Conservation (phyloP, 1,140 invertebrate species). For the Onthophagus taurus region DNA sequence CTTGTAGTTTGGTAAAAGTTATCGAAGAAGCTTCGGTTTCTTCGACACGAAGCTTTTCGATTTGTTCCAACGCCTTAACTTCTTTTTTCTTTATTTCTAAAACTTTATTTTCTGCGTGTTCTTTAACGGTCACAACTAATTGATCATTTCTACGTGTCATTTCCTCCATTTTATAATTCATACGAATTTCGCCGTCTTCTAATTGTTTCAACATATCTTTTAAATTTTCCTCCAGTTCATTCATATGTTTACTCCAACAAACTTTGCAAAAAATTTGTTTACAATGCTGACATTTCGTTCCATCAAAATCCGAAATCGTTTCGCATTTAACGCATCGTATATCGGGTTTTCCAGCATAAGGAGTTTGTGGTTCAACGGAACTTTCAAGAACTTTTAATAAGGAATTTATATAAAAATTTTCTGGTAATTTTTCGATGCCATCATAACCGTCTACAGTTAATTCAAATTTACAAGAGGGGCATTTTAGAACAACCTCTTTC, state of each 20-base stretch:
- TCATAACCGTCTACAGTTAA: slow-evolving; percentile 33
- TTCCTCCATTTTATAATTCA: slow-evolving; percentile 45
- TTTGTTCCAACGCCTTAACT: slow-evolving; percentile 36
- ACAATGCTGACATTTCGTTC: slow-evolving; percentile 45
- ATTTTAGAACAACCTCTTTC: slow-evolving; percentile 17
- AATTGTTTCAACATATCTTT: slow-evolving; percentile 43
- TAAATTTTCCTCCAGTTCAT: slow-evolving; percentile 45
- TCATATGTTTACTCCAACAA: slow-evolving; percentile 47
- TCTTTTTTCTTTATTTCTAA: slow-evolving; percentile 33
- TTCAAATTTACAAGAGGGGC: slow-evolving; percentile 30
- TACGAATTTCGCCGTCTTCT: slow-evolving; percentile 34
- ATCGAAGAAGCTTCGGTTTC: slow-evolving; percentile 34
- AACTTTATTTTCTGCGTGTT: slow-evolving; percentile 41
- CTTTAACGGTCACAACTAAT: slow-evolving; percentile 40
- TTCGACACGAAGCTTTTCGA: slow-evolving; percentile 32
- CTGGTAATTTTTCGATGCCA: slow-evolving; percentile 43
- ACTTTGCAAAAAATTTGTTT: slow-evolving; percentile 47
- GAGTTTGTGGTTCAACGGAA: slow-evolving; percentile 13
- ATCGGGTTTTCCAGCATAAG: slow-evolving; percentile 29
- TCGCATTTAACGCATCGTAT: slow-evolving; percentile 38
- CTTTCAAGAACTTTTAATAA: slow-evolving; percentile 39
- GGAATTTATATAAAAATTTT: slow-evolving; percentile 48
- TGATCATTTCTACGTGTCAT: slow-evolving; percentile 42
- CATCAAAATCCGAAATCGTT: slow-evolving; percentile 38
- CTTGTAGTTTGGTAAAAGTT: slow-evolving; percentile 36